Percentiles rank a stretch among this genome's conserved stretches.
Evolutionary conservation across 2,113 vertebrate genomes (phyloP).

Genomic region (Condylura cristata): DNA sequence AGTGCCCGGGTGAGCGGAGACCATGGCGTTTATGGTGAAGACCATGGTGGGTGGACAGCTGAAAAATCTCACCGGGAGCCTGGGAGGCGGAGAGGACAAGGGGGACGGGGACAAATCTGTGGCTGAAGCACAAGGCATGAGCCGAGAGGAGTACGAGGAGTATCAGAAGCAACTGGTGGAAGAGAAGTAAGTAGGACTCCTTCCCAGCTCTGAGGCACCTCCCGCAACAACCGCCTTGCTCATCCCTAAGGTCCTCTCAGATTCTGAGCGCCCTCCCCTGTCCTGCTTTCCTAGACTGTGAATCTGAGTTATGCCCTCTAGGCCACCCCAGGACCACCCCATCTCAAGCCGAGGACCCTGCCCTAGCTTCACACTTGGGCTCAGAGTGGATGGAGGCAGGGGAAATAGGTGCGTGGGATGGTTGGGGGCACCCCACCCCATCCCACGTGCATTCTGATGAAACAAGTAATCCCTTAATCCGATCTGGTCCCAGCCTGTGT

Average conservation of each 20-base stretch:
- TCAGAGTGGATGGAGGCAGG: background rate
- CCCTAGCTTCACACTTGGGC: background rate
- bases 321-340: background rate
- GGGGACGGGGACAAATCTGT: slow-evolving; percentile 92
- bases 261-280: background rate
- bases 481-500: slow-evolving; percentile 74
- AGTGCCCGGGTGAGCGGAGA: background rate
- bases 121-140: slow-evolving; percentile 95
- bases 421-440: slow-evolving; percentile 22
- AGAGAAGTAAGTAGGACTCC: slow-evolving; percentile 93
- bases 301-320: background rate
- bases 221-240: too few relatives aligned
- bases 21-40: slow-evolving; percentile 99
- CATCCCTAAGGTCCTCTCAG: background rate
- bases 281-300: background rate
- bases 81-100: slow-evolving; percentile 93
- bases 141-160: slow-evolving; percentile 96
- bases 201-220: background rate
- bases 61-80: slow-evolving; percentile 97
- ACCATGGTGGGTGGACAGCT: slow-evolving; percentile 97
- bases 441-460: slow-evolving; percentile 74
- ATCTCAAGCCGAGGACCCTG: background rate
- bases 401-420: background rate
- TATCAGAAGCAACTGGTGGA: slow-evolving; percentile 98
- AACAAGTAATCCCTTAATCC: slow-evolving; percentile 87